phyloP scores from a whole-genome alignment of 2,113 vertebrate species.

The Catharus bicknelli region DNA sequence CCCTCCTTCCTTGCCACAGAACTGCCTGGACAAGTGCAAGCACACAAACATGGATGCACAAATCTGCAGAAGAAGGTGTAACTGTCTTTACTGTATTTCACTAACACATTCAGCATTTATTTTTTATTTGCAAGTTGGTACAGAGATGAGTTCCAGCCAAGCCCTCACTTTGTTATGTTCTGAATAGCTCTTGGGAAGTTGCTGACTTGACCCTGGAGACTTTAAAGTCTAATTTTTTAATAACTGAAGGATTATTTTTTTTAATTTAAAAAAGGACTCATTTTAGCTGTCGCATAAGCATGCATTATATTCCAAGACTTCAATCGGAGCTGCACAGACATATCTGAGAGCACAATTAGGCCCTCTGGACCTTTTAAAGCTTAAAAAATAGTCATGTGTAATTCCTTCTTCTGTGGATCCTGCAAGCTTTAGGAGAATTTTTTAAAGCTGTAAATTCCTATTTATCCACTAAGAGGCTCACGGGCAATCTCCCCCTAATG shows the following conservation, averaged over 20 bases:
- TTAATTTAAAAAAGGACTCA: not conserved
- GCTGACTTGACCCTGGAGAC: conserved; percentile 5
- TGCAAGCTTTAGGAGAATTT: conserved; percentile 63
- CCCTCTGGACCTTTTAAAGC: conserved; percentile 60
- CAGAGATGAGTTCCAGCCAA: not conserved
- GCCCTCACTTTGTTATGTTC: not conserved
- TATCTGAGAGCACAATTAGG: conserved; percentile 51
- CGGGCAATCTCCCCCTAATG: conserved; percentile 61
- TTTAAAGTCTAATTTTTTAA: conserved; percentile 29
- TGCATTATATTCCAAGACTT: conserved; percentile 32
- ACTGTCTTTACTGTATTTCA: not conserved
- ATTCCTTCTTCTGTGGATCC: conserved; percentile 55
- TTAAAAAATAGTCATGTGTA: conserved; percentile 61
- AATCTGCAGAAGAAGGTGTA: not conserved
- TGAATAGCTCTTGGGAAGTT: conserved; percentile 13
- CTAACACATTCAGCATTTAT: not conserved
- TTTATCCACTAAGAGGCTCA: conserved; percentile 72
- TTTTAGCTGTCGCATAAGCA: conserved; percentile 1
- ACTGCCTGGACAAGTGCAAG: not conserved
- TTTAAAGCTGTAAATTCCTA: conserved; percentile 71
- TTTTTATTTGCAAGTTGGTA: not conserved
- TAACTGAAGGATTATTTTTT: conserved; percentile 18
- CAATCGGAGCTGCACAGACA: not conserved
- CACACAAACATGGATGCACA: rapidly evolving
- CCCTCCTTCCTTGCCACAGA: not conserved